A percentile compares a stretch with the other conserved stretches of the same genome.
Evolutionary conservation across 2,797 vertebrate genomes (phyloP).

Genomic region (Mormyrus proboscirostris): DNA sequence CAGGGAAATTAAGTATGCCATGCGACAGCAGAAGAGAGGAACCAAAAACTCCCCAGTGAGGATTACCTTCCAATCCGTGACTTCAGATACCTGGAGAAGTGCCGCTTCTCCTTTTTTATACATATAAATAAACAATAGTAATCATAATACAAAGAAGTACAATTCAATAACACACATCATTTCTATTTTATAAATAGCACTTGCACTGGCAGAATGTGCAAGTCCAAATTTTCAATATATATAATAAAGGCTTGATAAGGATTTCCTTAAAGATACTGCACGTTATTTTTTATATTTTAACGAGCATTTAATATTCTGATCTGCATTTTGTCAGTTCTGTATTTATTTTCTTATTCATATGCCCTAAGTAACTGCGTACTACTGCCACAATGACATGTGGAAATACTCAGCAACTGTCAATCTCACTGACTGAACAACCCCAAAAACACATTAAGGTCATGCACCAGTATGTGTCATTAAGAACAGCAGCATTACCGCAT

Average conservation of each 20-base stretch:
- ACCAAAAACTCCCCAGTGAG: not conserved
- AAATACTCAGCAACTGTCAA: not conserved
- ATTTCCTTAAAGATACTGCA: not conserved
- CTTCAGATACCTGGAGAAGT: not conserved
- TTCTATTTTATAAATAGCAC: not conserved
- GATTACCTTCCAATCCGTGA: not conserved
- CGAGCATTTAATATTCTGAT: not conserved
- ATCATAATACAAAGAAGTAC: not conserved
- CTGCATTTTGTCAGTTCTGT: not conserved
- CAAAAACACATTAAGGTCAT: not conserved
- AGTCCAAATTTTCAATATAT: not conserved
- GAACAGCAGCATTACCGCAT: not conserved
- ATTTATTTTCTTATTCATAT: not conserved
- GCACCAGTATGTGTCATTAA: not conserved
- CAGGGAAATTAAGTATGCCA: not conserved
- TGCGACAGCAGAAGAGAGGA: not conserved
- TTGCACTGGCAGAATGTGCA: not conserved
- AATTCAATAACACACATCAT: not conserved
- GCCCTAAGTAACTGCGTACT: not conserved
- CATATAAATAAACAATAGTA: not conserved
- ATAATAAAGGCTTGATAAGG: not conserved
- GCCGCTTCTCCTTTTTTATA: not conserved
- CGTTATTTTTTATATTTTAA: not conserved
- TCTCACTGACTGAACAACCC: not conserved
- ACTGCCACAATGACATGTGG: not conserved